Percentiles rank a stretch among this genome's conserved stretches.
phyloP scores from a whole-genome alignment of 2,888 invertebrate species.

The Pterostichus niger region DNA sequence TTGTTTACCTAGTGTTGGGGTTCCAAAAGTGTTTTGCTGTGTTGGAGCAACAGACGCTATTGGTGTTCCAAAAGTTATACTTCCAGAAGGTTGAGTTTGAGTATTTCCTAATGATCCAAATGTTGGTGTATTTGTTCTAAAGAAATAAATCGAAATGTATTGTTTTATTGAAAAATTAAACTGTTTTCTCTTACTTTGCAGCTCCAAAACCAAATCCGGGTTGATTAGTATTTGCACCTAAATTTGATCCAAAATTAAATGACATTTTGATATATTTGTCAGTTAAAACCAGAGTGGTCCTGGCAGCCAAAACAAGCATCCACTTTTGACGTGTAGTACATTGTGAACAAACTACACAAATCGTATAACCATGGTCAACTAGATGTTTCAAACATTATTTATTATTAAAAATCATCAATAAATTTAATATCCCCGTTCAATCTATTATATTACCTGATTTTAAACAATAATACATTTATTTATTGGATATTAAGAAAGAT shows the following conservation, averaged over 20 bases:
- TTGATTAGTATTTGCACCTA: conserved; percentile 78
- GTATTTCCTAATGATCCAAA: conserved; percentile 66
- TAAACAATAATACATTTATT: too few relatives aligned
- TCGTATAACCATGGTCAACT: too few relatives aligned
- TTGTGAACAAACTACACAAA: too few relatives aligned
- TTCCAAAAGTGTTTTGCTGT: conserved; percentile 68
- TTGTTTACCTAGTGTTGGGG: conserved; percentile 64
- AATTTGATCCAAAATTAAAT: conserved; percentile 78
- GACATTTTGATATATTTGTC: conserved; percentile 18
- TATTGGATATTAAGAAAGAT: too few relatives aligned
- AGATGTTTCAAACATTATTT: too few relatives aligned
- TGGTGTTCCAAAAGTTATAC: conserved; percentile 70
- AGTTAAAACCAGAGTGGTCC: too few relatives aligned
- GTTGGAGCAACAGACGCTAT: conserved; percentile 66
- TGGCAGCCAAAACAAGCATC: too few relatives aligned
- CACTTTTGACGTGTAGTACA: too few relatives aligned
- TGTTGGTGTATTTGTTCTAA: conserved; percentile 64
- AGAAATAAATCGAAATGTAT: conserved; percentile 15
- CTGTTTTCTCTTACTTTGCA: conserved; percentile 76
- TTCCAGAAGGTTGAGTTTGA: conserved; percentile 68
- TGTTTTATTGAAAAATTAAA: conserved; percentile 41
- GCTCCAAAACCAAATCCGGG: conserved; percentile 78
- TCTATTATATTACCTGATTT: too few relatives aligned
- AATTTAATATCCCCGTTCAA: too few relatives aligned
- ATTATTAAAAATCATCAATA: too few relatives aligned